phyloP scores from a whole-genome alignment of 1,140 invertebrate genomes.

The Papilio glaucus region DNA sequence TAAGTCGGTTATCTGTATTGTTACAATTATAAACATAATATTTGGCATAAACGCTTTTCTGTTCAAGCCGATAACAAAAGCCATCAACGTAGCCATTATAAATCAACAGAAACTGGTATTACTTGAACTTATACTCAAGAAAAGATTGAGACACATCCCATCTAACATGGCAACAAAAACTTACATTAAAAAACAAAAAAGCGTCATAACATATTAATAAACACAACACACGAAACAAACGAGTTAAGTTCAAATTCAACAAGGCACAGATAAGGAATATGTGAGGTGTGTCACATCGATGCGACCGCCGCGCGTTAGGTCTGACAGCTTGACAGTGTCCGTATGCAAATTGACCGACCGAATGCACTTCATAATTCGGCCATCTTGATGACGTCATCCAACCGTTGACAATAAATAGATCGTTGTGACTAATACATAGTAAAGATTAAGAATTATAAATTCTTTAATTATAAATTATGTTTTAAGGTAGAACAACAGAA shows the following conservation, averaged over 20 bases:
- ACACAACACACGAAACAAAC: neutral
- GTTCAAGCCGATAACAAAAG: too few species aligned
- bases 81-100: too few species aligned
- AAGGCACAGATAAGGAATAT: too few species aligned
- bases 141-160: neutral
- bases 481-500: constrained; percentile 1
- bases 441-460: neutral
- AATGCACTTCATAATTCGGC: constrained; percentile 58
- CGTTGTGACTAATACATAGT: neutral
- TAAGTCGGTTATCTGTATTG: too few species aligned
- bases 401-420: neutral
- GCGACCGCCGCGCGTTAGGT: constrained; percentile 48
- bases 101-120: too few species aligned
- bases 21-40: too few species aligned
- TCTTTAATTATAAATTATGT: neutral
- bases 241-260: neutral
- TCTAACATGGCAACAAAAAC: neutral
- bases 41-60: too few species aligned
- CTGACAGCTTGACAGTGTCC: constrained; percentile 58
- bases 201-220: constrained; percentile 5
- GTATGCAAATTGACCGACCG: constrained; percentile 59
- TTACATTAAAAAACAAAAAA: constrained; percentile 8
- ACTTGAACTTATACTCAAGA: neutral
- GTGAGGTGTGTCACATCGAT: constrained; percentile 41
- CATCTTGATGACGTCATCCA: constrained; percentile 41